Base-by-base conservation (phyloP, 2,888 invertebrate genomes). In the Pristionchus japonicus region DNA sequence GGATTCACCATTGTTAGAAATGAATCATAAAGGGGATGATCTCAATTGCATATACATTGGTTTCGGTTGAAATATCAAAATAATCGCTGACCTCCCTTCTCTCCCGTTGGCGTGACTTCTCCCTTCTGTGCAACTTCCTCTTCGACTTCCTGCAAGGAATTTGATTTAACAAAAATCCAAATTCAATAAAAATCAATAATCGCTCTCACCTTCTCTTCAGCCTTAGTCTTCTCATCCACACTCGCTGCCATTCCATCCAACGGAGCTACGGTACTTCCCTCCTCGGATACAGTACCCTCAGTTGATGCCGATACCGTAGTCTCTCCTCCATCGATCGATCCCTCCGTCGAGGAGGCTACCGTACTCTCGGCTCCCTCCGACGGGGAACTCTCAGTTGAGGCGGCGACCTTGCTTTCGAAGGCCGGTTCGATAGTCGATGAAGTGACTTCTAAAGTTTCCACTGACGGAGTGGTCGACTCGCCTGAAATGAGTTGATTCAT, bases 141-240 rank as follows among this genome's bases (percentile, higher is more conserved):
- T 20, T 61, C 64, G 1, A 52, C 52, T 83, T 49, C 77, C 77
- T 77, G 27, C n/a, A 77, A n/a, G 20, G 0, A 34, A 17, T 34
- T 67, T 31, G 31, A 31, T 64, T 31, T 70, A 1, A 4, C 43
- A n/a, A n/a, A n/a, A n/a, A n/a, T n/a, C n/a, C n/a, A n/a, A n/a
- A n/a, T n/a, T n/a, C n/a, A n/a, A n/a, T n/a, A 17, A 13, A 40
- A 20, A 9, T 40, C 40, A 20, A 37, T 40, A 43, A 7, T 43
- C 11, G 2, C 27, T 43, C 27, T 43, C 47, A 77, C 77, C 77
- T 77, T 77, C 15, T 43, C 1, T 77, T 77, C 77, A 13, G 23
- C 77, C 47, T 77, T 77, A 7, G 77, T 47, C 77, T 43, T 83
- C 57, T 83, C 82, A 57, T 83, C 82, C 17, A 83, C 17, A 23